Percentiles rank a stretch among this genome's conserved stretches.
phyloP scores from a whole-genome alignment of 2,797 vertebrate genomes.

The Galagoides demidoff region DNA sequence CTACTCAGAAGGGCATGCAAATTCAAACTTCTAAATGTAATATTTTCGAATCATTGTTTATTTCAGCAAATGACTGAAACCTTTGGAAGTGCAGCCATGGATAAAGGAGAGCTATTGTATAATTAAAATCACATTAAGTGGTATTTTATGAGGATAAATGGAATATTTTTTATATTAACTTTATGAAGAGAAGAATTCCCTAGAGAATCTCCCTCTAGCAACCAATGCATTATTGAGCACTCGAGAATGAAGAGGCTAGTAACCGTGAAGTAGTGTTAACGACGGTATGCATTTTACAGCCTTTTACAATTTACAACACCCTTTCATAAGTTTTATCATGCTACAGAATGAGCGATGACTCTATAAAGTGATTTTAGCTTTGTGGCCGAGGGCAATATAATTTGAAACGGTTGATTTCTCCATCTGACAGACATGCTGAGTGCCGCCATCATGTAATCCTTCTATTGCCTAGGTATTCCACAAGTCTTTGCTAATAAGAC shows the following conservation, averaged over 20 bases:
- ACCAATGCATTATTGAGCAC: neutral
- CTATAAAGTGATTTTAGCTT: neutral
- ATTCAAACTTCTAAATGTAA: neutral
- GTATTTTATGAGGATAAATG: neutral
- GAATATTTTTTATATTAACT: neutral
- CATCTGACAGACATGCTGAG: neutral
- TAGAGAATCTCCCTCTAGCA: neutral
- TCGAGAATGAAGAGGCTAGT: neutral
- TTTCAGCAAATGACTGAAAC: neutral
- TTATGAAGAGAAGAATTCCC: neutral
- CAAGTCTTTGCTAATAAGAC: neutral
- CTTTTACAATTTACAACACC: constrained; percentile 33
- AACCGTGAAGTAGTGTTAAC: neutral
- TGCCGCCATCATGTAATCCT: neutral
- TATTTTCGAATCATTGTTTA: neutral
- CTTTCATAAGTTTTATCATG: neutral
- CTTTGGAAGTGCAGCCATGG: neutral
- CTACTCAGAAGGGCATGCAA: neutral
- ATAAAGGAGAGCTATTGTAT: neutral
- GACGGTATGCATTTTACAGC: neutral
- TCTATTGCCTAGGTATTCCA: neutral
- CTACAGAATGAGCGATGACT: neutral
- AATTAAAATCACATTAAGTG: constrained; percentile 17
- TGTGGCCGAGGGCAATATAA: neutral
- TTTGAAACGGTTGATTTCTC: constrained; percentile 18